Base-by-base conservation (phyloP, 1,140 invertebrate species). In the Centruroides sculpturatus region DNA sequence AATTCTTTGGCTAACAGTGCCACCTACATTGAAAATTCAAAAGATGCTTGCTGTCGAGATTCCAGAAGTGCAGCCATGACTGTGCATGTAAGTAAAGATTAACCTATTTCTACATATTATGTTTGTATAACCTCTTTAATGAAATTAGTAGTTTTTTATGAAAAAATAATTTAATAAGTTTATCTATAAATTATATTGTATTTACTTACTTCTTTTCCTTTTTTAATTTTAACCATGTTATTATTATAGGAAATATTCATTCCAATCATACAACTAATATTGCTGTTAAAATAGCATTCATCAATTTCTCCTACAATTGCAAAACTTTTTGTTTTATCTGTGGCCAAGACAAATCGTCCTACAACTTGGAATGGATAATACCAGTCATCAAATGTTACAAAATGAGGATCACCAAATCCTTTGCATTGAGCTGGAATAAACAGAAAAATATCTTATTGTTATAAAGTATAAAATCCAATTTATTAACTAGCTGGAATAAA, bases 331-430 rank as follows among this genome's bases (percentile, higher is more conserved):
- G 56, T 54, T 56, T 47, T 56, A 41, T 66, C 59, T 12, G 55
- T 53, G 0, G 63, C 62, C 1, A 66, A 61, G 6, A 61, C 56
- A 47, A 64, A 66, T 3, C 53, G 36, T 4, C 65, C 65, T 34
- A 50, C 55, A 35, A 82, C 83, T 63, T 82, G 79, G 64, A 85
- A 83, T 0, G 79, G 83, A 55, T 85, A 81, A 65, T 85, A 83
- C 47, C 76, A 79, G 36, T 80, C 79, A 71, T 89, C 86, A 63
- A 87, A 90, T 46, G 82, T 85, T 46, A 83, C 73, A 66, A 84
- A 86, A 58, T 85, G 81, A 1, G 84, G 80, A 48, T 82, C 80
- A 1, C 85, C 85, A 54, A 83, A 75, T 0, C 84, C 80, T 56
- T 84, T 80, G 69, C 87, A 90, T 1, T 77, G 69, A 67, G 79